Conservation (phyloP, 2,113 vertebrate species). For the Sus scrofa region DNA sequence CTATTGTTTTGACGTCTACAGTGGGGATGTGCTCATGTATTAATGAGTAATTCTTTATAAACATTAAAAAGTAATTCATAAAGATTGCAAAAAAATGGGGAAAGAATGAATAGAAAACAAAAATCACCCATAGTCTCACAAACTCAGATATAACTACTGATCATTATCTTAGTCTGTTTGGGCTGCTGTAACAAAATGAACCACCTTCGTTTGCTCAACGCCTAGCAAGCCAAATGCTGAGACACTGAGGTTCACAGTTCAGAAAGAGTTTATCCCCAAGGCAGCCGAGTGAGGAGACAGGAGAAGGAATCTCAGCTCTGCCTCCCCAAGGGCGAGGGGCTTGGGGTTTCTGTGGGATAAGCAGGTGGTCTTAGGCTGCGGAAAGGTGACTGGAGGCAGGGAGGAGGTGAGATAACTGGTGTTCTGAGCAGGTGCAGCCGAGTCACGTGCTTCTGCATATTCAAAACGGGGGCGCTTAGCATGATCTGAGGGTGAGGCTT, state of each 20-base stretch:
- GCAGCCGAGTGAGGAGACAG: not conserved
- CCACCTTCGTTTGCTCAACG: not conserved
- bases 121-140: not conserved
- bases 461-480: not conserved
- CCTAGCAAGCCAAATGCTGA: not conserved
- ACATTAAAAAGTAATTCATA: constrained; percentile 41
- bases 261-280: not conserved
- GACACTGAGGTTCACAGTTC: not conserved
- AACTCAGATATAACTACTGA: not conserved
- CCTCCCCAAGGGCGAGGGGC: not conserved
- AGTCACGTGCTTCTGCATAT: not conserved
- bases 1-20: not conserved
- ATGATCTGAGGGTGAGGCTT: not conserved
- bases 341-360: not conserved
- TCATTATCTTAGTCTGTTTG: not conserved
- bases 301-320: not conserved
- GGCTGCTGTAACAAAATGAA: not conserved
- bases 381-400: not conserved
- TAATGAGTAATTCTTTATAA: not conserved
- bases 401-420: too few species aligned
- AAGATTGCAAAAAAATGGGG: not conserved
- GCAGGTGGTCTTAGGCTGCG: not conserved
- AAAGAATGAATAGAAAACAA: not conserved
- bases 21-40: not conserved
- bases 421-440: not conserved